These are phyloP conservation scores for Schizopygopsis malacanthus DNA, from an alignment of 2,797 vertebrate species.

Conservation along the genomic window DNA sequence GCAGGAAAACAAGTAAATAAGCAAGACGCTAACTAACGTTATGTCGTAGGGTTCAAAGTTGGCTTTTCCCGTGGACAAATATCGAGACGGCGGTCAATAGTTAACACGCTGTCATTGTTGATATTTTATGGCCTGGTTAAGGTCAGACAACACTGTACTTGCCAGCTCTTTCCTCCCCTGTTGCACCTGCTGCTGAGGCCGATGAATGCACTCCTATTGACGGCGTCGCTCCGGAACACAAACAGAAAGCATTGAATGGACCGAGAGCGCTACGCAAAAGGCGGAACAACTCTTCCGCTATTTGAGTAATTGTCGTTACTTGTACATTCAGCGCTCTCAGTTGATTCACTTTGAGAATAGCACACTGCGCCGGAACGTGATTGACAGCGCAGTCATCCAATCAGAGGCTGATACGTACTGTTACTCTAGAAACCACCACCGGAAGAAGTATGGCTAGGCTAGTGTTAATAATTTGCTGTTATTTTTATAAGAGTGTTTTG, in stretches of 20 bases:
- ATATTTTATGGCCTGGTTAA: background rate
- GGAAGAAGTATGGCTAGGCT: background rate
- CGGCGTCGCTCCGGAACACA: background rate
- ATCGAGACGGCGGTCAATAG: background rate
- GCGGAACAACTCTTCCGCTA: background rate
- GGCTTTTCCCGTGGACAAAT: background rate
- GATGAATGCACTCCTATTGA: background rate
- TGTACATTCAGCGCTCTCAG: background rate
- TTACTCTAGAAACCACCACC: background rate
- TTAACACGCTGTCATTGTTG: background rate
- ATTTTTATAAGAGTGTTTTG: background rate
- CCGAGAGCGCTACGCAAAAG: background rate
- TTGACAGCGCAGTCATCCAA: constrained; percentile 33
- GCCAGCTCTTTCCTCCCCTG: background rate
- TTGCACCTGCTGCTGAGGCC: background rate
- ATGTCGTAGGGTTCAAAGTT: background rate
- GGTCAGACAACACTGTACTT: background rate
- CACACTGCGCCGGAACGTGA: constrained; percentile 15
- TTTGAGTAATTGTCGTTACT: background rate
- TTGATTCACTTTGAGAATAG: constrained; percentile 17
- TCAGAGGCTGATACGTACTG: background rate
- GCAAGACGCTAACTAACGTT: background rate
- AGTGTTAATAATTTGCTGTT: background rate
- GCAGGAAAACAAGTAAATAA: constrained; percentile 2
- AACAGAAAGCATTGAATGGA: constrained; percentile 20